Evolutionary conservation across 2,888 invertebrate species (phyloP).

Genomic region (Hylaea fasciaria): DNA sequence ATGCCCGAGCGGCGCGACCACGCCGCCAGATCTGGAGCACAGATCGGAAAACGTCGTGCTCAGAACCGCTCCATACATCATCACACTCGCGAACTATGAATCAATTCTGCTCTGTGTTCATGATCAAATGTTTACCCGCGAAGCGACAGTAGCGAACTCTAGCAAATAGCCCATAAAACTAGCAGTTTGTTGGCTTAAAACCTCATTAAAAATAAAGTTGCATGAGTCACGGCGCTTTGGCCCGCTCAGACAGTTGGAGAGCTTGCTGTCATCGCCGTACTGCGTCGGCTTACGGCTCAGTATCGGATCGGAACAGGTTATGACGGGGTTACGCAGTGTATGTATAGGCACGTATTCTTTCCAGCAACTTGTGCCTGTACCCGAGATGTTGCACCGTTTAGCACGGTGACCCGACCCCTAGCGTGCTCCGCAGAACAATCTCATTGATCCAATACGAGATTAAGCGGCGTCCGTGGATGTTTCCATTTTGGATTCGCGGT

Average conservation of each 20-base stretch:
- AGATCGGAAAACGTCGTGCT: slow-evolving; percentile 67
- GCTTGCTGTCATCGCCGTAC: slow-evolving; percentile 51
- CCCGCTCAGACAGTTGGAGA: slow-evolving; percentile 47
- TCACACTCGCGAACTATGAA: slow-evolving; percentile 59
- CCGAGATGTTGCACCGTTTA: slow-evolving; percentile 72
- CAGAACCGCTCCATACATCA: slow-evolving; percentile 60
- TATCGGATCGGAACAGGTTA: slow-evolving; percentile 51
- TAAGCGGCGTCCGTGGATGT: slow-evolving; percentile 74
- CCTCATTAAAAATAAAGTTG: slow-evolving; percentile 58
- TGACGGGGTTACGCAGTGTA: slow-evolving; percentile 40
- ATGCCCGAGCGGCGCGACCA: slow-evolving; percentile 71
- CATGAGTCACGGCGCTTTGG: slow-evolving; percentile 61
- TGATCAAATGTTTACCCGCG: slow-evolving; percentile 49
- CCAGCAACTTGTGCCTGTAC: slow-evolving; percentile 50
- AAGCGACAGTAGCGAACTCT: slow-evolving; percentile 47
- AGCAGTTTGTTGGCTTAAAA: slow-evolving; percentile 63
- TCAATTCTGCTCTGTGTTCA: slow-evolving; percentile 54
- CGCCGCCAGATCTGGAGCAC: slow-evolving; percentile 75
- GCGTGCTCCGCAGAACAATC: slow-evolving; percentile 69
- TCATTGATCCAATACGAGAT: slow-evolving; percentile 76
- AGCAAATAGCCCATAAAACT: slow-evolving; percentile 52
- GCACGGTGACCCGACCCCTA: slow-evolving; percentile 72
- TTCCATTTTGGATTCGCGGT: slow-evolving; percentile 74
- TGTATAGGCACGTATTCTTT: slow-evolving; percentile 58
- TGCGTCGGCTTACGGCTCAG: slow-evolving; percentile 47